Evolutionary conservation across 2,888 invertebrate species (phyloP).

Genomic region (Melikaiella ostensackeni): DNA sequence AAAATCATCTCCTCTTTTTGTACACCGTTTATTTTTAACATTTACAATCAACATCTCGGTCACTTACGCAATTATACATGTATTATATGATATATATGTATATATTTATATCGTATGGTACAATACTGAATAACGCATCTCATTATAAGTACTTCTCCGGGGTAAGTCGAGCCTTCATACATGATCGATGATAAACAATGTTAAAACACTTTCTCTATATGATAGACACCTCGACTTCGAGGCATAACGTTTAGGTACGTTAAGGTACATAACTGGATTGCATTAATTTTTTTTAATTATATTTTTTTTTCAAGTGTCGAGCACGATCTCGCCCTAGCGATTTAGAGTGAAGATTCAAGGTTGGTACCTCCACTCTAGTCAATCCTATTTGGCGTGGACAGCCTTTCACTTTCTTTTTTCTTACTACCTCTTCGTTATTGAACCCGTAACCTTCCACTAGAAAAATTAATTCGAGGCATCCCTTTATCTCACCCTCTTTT

Average conservation of each 20-base stretch:
- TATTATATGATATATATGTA: slow-evolving; percentile 65
- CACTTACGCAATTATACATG: slow-evolving; percentile 71
- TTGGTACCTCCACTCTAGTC: slow-evolving; percentile 49
- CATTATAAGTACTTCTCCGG: slow-evolving; percentile 60
- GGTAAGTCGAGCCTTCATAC: slow-evolving; percentile 56
- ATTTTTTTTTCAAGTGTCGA: slow-evolving; percentile 17
- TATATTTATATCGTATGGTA: slow-evolving; percentile 63
- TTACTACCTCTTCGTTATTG: slow-evolving; percentile 42
- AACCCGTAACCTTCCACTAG: slow-evolving; percentile 26
- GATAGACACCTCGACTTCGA: slow-evolving; percentile 55
- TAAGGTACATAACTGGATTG: slow-evolving; percentile 53
- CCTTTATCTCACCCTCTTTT: slow-evolving; percentile 9
- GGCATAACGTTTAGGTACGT: slow-evolving; percentile 52
- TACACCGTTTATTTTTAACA: slow-evolving; percentile 77
- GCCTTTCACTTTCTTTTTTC: slow-evolving; percentile 45
- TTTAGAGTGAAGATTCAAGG: slow-evolving; percentile 25
- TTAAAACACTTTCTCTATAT: slow-evolving; percentile 51
- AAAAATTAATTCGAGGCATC: slow-evolving; percentile 6
- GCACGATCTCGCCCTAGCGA: slow-evolving; percentile 17
- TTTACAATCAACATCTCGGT: slow-evolving; percentile 75
- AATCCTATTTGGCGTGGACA: slow-evolving; percentile 53
- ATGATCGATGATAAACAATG: slow-evolving; percentile 61
- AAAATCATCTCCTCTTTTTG: slow-evolving; percentile 61
- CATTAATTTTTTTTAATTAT: slow-evolving; percentile 13
- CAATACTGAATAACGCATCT: slow-evolving; percentile 66